Evolutionary conservation across 2,888 invertebrate genomes (phyloP), one percentile per base, ranked within the genome.

Genomic region (Choreutis nemorana): DNA sequence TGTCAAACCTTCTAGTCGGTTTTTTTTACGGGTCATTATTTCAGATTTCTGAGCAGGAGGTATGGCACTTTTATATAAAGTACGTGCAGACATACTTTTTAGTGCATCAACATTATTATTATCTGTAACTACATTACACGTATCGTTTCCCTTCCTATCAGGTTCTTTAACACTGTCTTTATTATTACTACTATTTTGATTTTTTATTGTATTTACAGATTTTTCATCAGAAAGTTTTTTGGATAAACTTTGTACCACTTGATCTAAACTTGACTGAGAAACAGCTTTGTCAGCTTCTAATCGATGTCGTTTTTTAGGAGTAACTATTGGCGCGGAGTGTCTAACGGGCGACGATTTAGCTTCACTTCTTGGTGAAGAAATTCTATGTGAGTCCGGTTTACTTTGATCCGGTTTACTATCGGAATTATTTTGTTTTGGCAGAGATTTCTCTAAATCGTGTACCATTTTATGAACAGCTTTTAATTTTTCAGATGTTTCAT

Each of bases 221-320:
- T 72, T 73, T 14, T 78, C 77, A 34, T 78, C 75, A 2, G 72
- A 63, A 34, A 80, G 35, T 37, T 80, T 80, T 45, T 78, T 79
- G 6, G 79, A 77, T 24, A 81, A 47, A 4, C 77, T 72, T 41
- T 77, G 78, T 3, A 80, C 80, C 2, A 80, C 80, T 45, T 67
- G 64, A 46, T 79, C 77, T 33, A 81, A 56, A 32, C 59, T 70
- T 4, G 70, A 60, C 43, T 63, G 55, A 27, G 63, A 52, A 23
- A 68, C 53, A 20, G 57, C 64, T 42, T 72, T 77, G 22, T 84
- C 83, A 13, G 83, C 77, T 63, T 89, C 89, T 28, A 87, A 48
- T 37, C 89, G 68, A 48, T 89, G 89, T 1, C 89, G 77, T 48
- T 90, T 90, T 48, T 89, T 90, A 1, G 89, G 89, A 1, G 89